phyloP scores from a whole-genome alignment of 2,113 vertebrate genomes.

The Alethe diademata region DNA sequence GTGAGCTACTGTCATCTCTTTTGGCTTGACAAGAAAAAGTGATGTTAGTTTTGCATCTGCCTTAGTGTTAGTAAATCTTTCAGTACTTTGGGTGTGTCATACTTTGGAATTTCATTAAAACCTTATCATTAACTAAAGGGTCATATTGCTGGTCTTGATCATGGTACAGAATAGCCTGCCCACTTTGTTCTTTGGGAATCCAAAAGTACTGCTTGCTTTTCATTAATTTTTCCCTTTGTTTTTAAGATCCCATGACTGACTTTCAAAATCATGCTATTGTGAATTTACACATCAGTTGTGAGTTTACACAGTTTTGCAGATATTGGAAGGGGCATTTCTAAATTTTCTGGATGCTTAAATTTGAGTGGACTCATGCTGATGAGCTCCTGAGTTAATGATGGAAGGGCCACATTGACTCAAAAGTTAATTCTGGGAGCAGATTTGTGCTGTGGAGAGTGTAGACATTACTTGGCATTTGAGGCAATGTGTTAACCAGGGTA shows the following conservation, averaged over 20 bases:
- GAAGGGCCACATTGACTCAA: not conserved
- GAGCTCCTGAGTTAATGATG: not conserved
- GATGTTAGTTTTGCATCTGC: not conserved
- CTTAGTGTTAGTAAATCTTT: conserved; percentile 7
- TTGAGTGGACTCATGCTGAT: not conserved
- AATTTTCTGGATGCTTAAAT: not conserved
- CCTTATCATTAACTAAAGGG: not conserved
- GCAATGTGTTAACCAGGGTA: not conserved
- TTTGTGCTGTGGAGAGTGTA: not conserved
- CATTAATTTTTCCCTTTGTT: not conserved
- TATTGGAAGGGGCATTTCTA: not conserved
- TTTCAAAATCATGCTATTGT: not conserved
- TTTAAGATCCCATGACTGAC: not conserved
- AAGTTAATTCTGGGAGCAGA: not conserved
- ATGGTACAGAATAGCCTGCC: not conserved
- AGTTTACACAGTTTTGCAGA: not conserved
- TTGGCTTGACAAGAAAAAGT: not conserved
- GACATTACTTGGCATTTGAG: not conserved
- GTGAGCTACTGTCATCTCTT: conserved; percentile 6
- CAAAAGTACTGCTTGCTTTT: not conserved
- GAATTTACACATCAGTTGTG: not conserved
- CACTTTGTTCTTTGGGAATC: not conserved
- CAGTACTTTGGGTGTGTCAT: not conserved
- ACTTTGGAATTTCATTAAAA: conserved; percentile 26
- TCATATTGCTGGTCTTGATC: not conserved